Percentiles rank a stretch among this genome's conserved stretches.
phyloP scores from a whole-genome alignment of 2,113 vertebrate species.

The Leptobrachium leishanense region DNA sequence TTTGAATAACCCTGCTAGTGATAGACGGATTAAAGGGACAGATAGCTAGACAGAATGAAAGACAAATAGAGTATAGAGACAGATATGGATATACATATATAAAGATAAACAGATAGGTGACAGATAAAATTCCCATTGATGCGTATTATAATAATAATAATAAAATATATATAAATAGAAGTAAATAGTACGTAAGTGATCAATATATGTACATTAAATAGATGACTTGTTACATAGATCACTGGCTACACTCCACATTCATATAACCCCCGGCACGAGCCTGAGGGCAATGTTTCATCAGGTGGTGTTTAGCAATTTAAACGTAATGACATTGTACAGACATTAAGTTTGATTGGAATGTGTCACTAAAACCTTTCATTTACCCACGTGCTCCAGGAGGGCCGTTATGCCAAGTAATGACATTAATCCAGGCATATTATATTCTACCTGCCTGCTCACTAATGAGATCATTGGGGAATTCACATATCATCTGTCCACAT shows the following conservation, averaged over 20 bases:
- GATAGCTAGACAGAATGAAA: too few relatives aligned
- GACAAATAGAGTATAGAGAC: too few relatives aligned
- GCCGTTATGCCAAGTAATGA: constrained; percentile 21
- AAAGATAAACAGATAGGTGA: too few relatives aligned
- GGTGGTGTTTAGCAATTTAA: neutral
- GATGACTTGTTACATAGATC: neutral
- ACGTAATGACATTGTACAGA: constrained; percentile 11
- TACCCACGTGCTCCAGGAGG: constrained; percentile 15
- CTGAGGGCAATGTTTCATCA: too few relatives aligned
- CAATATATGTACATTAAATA: neutral
- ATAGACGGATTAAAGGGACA: too few relatives aligned
- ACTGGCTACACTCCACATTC: neutral
- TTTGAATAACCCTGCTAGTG: too few relatives aligned
- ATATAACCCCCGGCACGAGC: too few relatives aligned
- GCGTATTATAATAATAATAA: neutral
- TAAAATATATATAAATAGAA: neutral
- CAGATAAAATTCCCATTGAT: too few relatives aligned
- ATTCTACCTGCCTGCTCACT: constrained; percentile 42
- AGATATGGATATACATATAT: too few relatives aligned
- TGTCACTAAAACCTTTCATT: constrained; percentile 24
- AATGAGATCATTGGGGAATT: constrained; percentile 54
- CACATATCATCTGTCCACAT: constrained; percentile 50
- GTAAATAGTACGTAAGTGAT: neutral
- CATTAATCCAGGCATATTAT: constrained; percentile 36
- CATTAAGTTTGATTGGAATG: constrained; percentile 7